Percentiles rank a stretch among this genome's conserved stretches.
Conservation (phyloP, 2,113 vertebrate genomes). For the Acanthisitta chloris region DNA sequence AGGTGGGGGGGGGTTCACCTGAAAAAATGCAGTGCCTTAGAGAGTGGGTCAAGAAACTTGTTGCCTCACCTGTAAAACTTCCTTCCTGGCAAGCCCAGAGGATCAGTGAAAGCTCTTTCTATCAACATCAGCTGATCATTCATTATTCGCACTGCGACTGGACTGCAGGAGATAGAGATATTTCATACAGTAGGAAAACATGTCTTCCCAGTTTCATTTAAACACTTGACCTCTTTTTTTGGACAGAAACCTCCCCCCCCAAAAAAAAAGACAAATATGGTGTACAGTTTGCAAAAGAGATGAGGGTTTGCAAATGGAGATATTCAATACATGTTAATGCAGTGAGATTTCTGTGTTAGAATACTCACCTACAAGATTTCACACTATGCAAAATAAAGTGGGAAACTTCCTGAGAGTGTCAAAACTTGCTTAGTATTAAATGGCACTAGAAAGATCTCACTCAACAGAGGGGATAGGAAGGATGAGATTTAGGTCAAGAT, state of each 20-base stretch:
- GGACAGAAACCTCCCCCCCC: too few relatives aligned
- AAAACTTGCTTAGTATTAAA: background rate
- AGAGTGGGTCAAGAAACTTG: background rate
- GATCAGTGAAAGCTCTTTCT: slow-evolving; percentile 92
- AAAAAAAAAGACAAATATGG: background rate
- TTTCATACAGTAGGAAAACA: background rate
- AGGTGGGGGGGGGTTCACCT: background rate
- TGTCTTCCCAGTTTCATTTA: background rate
- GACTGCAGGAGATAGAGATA: slow-evolving; percentile 35
- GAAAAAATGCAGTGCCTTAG: background rate
- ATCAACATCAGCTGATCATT: slow-evolving; percentile 93
- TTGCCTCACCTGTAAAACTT: slow-evolving; percentile 89
- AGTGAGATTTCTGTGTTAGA: background rate
- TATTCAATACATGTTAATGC: background rate
- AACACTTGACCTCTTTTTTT: background rate
- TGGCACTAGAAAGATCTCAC: background rate
- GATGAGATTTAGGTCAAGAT: background rate
- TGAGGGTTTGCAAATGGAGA: background rate
- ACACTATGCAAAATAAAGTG: background rate
- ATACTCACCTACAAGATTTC: background rate
- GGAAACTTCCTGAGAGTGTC: background rate
- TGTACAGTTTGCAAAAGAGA: background rate
- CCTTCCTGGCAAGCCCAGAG: slow-evolving; percentile 88
- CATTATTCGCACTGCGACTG: slow-evolving; percentile 75
- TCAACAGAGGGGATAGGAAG: background rate